These are phyloP conservation scores for Lipotes vexillifer DNA, from an alignment of 2,113 vertebrate species.

Conservation along the genomic window DNA sequence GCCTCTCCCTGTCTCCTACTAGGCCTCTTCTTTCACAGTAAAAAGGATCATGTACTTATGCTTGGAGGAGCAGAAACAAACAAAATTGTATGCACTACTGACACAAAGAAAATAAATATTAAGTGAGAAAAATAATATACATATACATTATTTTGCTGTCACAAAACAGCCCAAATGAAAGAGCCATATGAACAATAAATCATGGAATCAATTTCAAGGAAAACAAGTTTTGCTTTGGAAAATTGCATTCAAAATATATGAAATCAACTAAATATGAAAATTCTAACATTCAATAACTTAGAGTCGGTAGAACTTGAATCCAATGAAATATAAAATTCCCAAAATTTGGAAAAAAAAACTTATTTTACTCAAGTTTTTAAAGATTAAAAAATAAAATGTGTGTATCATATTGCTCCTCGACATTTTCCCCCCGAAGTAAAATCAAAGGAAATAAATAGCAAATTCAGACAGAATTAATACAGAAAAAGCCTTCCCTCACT, in stretches of 20 bases:
- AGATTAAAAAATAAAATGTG: background rate
- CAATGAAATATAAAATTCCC: background rate
- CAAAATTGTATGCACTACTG: background rate
- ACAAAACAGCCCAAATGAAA: background rate
- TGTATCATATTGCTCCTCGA: background rate
- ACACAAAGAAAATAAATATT: background rate
- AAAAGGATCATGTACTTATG: background rate
- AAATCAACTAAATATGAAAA: background rate
- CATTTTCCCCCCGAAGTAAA: background rate
- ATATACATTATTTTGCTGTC: background rate
- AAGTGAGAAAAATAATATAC: background rate
- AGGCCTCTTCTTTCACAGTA: background rate
- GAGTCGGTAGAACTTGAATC: background rate
- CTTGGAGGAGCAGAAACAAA: background rate
- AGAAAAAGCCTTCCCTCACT: background rate
- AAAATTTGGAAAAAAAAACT: background rate
- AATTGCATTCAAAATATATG: background rate
- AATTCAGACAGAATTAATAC: background rate
- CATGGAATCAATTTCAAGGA: background rate
- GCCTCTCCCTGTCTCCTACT: background rate
- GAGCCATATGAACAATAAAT: background rate
- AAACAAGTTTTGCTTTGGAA: background rate
- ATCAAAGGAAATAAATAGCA: background rate
- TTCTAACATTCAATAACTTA: background rate
- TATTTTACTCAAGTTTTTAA: background rate